Evolutionary conservation across 2,113 vertebrate species (phyloP), one percentile per base, ranked within the genome.

Genomic region (Rhinolophus sinicus): DNA sequence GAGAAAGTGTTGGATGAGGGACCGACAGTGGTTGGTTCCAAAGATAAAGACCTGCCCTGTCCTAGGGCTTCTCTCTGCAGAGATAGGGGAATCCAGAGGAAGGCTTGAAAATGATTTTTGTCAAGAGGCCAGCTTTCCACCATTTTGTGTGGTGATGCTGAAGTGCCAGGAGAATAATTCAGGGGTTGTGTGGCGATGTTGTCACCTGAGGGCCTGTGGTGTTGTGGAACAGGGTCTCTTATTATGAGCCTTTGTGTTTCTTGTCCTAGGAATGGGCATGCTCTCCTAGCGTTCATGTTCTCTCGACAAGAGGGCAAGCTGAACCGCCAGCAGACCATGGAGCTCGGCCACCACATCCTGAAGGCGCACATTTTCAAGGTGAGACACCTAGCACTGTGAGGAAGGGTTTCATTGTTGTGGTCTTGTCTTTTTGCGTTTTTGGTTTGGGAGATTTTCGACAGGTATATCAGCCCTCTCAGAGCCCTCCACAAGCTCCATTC

Each of bases 361-460:
- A 99, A 99, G 99, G 99, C 99, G 9, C 99, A 99, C 97, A 99
- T 99, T 98, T 99, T 99, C 97, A 99, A 99, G 99, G 99, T 99
- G 99, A 97, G 97, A 3, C 4, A 38, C 54, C 22, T 3, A n/a
- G 18, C 15, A 0, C 4, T 4, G 5, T 4, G 50, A 58, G 30
- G 64, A 47, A 60, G 58, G 26, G 2, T 38, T 52, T 69, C 19
- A 22, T 30, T 2, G 3, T 12, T 9, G 30, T 40, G 4, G 13
- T 30, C 26, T 65, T 12, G 21, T 22, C 26, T 1, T 50, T 18
- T n/a, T 30, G 21, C 78, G 40, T 26, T 44, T 50, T 58, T 28
- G 30, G 60, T 80, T 87, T 54, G 52, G 19, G 76, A 64, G 40
- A 54, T 54, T 72, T 72, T 50, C 1, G 7, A 33, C 70, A 30